These are phyloP conservation scores for Actenoides lindsayi DNA, from an alignment of 2,113 vertebrate genomes.

Conservation along the genomic window DNA sequence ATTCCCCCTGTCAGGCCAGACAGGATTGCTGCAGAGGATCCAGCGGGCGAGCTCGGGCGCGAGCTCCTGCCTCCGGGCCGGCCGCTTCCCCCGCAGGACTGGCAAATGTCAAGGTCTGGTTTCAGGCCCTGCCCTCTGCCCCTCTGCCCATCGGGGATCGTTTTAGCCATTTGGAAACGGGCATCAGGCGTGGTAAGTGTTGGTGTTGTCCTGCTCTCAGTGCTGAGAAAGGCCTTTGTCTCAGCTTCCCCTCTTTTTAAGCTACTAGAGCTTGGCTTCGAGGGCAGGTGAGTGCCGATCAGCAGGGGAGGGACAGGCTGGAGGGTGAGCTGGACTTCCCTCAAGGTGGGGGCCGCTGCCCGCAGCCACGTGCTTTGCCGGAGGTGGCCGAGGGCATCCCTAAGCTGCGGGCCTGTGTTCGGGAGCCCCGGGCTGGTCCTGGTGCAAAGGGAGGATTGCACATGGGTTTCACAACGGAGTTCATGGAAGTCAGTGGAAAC, in stretches of 20 bases:
- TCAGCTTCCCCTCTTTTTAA: constrained; percentile 40
- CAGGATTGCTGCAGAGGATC: constrained; percentile 12
- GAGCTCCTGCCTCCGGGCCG: neutral
- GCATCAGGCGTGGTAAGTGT: neutral
- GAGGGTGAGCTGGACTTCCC: neutral
- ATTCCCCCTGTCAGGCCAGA: constrained; percentile 43
- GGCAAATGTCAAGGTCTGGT: neutral
- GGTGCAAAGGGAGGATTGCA: constrained; percentile 4
- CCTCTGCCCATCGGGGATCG: neutral
- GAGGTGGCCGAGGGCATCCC: neutral
- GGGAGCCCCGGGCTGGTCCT: neutral
- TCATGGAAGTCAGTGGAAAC: constrained; percentile 19
- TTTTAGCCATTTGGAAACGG: neutral
- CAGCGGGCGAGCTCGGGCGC: neutral
- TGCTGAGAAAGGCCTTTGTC: neutral
- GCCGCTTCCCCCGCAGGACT: neutral
- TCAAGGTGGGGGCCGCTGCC: neutral
- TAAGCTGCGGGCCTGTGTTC: neutral
- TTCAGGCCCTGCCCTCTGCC: neutral
- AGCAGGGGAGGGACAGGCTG: neutral
- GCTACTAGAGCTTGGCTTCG: neutral
- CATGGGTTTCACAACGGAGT: constrained; percentile 24
- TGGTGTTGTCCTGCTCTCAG: neutral
- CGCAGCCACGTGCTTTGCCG: neutral
- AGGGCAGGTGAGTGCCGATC: neutral